Evolutionary conservation across 2,797 vertebrate species (phyloP), one percentile per base, ranked within the genome.

Genomic region (Chanos chanos): DNA sequence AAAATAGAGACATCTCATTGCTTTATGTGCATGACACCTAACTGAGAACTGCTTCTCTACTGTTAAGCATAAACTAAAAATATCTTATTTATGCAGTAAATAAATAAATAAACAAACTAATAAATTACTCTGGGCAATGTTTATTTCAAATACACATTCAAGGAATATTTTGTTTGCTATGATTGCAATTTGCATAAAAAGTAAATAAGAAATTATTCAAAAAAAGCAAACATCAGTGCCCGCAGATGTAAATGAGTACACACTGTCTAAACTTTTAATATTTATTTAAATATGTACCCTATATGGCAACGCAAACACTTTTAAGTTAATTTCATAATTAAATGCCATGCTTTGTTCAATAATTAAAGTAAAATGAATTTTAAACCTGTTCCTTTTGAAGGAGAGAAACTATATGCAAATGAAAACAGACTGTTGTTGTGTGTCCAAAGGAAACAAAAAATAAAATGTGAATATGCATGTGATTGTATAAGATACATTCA

Each of bases 91-190:
- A n/a, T n/a, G n/a, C n/a, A n/a, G n/a, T 12, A 34, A 39, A 16
- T 33, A 51, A 52, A 52, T n/a, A 52, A 33, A 56, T 41, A 10
- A 68, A 16, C 30, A 25, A 66, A 59, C 57, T 73, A 70, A 77
- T 76, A 76, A 61, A 53, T 54, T 66, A 73, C 74, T 73, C 9
- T 4, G 39, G 73, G 77, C 75, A 72, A 67, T 82, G 69, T 81
- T 83, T 77, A 82, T 79, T 79, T 71, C 72, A 37, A 83, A 75
- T 44, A 70, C 44, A 68, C 58, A 66, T 53, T 73, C 77, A 79
- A 72, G 44, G 25, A 56, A 61, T 37, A 25, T 68, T 52, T 75
- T 73, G 51, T 73, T 77, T 76, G 75, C 41, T 74, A 61, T 72
- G 55, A 70, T 61, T 68, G 54, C 58, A 62, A 59, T 55, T 66